phyloP scores from a whole-genome alignment of 92 coral and sea anemone genomes.

The Zoanthus solanderi region DNA sequence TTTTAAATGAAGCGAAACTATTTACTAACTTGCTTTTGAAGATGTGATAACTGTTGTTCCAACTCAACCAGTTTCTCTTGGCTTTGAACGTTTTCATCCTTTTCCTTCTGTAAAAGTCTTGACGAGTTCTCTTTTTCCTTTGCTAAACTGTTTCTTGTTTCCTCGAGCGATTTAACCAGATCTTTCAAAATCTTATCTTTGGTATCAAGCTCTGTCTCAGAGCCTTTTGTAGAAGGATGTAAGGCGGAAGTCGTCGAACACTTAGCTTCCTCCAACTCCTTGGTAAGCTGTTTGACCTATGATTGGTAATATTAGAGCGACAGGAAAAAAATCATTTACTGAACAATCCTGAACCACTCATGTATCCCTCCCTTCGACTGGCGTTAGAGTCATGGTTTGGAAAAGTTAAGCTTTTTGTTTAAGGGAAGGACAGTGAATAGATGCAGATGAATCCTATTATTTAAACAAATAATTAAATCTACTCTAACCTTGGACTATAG shows the following conservation, averaged over 20 bases:
- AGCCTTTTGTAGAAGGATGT: background rate
- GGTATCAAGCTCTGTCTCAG: constrained; percentile 50
- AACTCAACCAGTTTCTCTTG: constrained; percentile 37
- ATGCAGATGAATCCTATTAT: too few relatives aligned
- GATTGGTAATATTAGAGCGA: background rate
- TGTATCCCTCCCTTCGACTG: too few relatives aligned
- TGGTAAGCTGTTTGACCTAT: constrained; percentile 24
- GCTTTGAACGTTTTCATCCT: constrained; percentile 41
- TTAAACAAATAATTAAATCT: too few relatives aligned
- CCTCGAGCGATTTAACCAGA: constrained; percentile 72
- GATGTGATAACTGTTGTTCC: constrained; percentile 21
- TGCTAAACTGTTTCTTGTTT: constrained; percentile 66
- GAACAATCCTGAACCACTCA: background rate
- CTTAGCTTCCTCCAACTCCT: constrained; percentile 59
- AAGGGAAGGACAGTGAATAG: too few relatives aligned
- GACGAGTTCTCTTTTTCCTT: constrained; percentile 67
- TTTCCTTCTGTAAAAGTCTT: constrained; percentile 38
- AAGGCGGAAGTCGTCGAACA: background rate
- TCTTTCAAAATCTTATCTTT: constrained; percentile 73
- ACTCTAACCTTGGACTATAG: too few relatives aligned
- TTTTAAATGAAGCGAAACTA: too few relatives aligned
- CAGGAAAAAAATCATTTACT: background rate
- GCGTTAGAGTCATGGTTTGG: too few relatives aligned
- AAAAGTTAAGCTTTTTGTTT: too few relatives aligned
- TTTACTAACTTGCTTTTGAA: constrained; percentile 4